Conservation (phyloP, 2,888 invertebrate genomes). For the Villa cingulata region DNA sequence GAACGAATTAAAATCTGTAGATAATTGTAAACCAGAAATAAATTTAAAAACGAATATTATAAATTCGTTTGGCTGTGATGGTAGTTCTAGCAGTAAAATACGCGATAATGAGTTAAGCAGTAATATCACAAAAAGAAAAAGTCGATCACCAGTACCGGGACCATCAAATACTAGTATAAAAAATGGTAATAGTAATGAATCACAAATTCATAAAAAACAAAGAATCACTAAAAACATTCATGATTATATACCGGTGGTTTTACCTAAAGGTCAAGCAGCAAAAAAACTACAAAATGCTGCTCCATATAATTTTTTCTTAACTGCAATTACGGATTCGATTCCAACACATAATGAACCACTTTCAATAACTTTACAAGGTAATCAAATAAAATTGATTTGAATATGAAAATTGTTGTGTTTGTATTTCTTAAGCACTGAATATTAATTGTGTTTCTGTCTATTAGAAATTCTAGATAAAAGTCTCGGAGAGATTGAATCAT, state of each 20-base stretch:
- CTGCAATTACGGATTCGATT: conserved; percentile 50
- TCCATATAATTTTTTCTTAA: conserved; percentile 65
- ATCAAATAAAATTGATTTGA: background rate
- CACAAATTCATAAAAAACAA: conserved; percentile 28
- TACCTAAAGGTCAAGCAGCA: conserved; percentile 48
- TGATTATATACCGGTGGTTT: conserved; percentile 41
- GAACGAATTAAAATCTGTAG: too few species aligned
- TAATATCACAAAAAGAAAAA: background rate
- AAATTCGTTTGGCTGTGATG: too few species aligned
- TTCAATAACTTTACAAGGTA: conserved; percentile 56
- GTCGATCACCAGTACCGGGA: background rate
- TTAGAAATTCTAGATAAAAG: conserved; percentile 65
- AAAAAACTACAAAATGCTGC: conserved; percentile 50
- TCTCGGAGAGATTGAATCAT: conserved; percentile 57
- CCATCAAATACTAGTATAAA: conserved; percentile 6
- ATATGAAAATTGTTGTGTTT: too few species aligned
- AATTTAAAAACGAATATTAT: too few species aligned
- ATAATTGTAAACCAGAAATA: too few species aligned
- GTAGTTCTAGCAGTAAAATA: too few species aligned
- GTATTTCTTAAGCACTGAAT: too few species aligned
- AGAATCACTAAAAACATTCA: conserved; percentile 28
- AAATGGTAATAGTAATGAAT: conserved; percentile 15
- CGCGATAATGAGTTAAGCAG: too few species aligned
- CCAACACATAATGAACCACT: conserved; percentile 50
- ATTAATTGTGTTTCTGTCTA: conserved; percentile 17